These are phyloP conservation scores for Ibidorhyncha struthersii DNA, from an alignment of 2,113 vertebrate species.

Conservation along the genomic window DNA sequence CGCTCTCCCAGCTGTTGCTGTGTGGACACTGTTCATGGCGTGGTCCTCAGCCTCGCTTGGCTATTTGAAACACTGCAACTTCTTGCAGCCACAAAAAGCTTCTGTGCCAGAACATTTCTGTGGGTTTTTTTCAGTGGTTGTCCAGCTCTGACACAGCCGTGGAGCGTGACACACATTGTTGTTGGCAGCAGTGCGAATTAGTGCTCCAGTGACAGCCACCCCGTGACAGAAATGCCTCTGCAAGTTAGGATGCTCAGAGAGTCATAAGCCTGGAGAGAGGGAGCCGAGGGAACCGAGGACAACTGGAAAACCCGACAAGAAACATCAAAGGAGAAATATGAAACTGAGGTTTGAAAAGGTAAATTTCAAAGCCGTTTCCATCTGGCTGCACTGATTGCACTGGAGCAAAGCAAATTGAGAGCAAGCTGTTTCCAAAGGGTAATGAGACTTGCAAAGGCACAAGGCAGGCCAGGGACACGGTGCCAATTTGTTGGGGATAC, in stretches of 20 bases:
- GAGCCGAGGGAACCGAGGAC: background rate
- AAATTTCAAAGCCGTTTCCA: background rate
- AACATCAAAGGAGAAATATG: constrained; percentile 17
- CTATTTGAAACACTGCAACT: background rate
- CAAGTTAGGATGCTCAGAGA: background rate
- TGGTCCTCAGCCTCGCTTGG: background rate
- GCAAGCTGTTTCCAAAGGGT: background rate
- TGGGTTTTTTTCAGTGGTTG: background rate
- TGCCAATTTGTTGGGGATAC: background rate
- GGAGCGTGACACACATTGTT: background rate
- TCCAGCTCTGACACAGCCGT: background rate
- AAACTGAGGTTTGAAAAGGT: constrained; percentile 34
- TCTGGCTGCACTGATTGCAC: constrained; percentile 8
- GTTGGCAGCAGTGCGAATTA: background rate
- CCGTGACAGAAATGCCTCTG: background rate
- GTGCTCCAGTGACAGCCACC: background rate
- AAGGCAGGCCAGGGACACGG: background rate
- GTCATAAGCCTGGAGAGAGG: background rate
- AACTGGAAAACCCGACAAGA: constrained; percentile 11
- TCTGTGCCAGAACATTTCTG: background rate
- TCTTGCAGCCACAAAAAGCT: background rate
- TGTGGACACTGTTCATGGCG: rapidly evolving
- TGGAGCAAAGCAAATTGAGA: background rate
- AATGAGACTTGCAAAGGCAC: constrained; percentile 5
- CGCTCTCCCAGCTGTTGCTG: background rate